phyloP scores from a whole-genome alignment of 2,113 vertebrate genomes.

The Astatoreochromis straeleni region DNA sequence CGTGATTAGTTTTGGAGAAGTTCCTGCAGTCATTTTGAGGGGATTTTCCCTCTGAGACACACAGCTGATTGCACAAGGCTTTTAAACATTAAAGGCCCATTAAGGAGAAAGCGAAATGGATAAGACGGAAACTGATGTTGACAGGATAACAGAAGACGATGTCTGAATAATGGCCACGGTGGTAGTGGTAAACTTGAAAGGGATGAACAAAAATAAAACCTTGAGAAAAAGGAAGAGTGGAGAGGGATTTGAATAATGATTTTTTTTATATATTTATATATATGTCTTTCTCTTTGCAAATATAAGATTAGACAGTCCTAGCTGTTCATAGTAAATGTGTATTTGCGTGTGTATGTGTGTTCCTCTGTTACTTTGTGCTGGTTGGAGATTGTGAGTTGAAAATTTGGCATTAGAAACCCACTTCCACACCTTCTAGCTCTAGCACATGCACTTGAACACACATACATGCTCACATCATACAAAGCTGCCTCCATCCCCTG shows the following conservation, averaged over 20 bases:
- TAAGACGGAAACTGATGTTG: not conserved
- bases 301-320: constrained; percentile 10
- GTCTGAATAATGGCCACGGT: not conserved
- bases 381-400: not conserved
- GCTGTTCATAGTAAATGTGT: not conserved
- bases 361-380: not conserved
- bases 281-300: not conserved
- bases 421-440: not conserved
- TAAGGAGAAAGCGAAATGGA: not conserved
- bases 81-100: constrained; percentile 41
- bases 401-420: not conserved
- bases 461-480: not conserved
- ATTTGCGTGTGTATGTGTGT: not conserved
- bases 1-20: constrained; percentile 30
- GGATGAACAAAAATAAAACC: not conserved
- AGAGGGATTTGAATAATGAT: constrained; percentile 7
- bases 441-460: not conserved
- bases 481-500: not conserved
- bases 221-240: not conserved
- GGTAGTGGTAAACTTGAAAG: not conserved
- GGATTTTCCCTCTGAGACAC: constrained; percentile 50
- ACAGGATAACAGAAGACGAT: not conserved
- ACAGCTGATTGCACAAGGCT: constrained; percentile 45
- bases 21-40: constrained; percentile 50
- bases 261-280: not conserved